A percentile compares a stretch with the other conserved stretches of the same genome.
These are phyloP conservation scores for Calliopum simillimum DNA, from an alignment of 2,888 invertebrate species.

Conservation along the genomic window DNA sequence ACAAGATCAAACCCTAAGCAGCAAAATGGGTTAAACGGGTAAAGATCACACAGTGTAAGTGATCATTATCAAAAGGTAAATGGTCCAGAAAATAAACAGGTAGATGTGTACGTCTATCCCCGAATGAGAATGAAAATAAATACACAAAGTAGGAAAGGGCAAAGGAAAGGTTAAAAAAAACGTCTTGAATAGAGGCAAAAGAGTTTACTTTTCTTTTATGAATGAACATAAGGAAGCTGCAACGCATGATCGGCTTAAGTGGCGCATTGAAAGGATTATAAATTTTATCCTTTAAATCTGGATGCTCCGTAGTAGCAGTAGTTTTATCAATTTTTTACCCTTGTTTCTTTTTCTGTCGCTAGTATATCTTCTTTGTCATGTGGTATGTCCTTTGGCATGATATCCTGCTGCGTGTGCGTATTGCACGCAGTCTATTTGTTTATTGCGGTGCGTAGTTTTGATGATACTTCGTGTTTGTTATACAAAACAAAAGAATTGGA, in stretches of 20 bases:
- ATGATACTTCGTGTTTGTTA: constrained; percentile 9
- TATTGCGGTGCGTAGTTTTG: constrained; percentile 45
- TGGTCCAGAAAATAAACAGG: constrained; percentile 37
- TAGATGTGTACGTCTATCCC: constrained; percentile 34
- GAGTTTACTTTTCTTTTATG: constrained; percentile 22
- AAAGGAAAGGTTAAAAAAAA: neutral
- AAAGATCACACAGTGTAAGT: constrained; percentile 54
- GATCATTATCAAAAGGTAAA: constrained; percentile 45
- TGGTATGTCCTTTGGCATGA: constrained; percentile 40
- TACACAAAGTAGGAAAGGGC: neutral
- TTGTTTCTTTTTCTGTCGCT: neutral
- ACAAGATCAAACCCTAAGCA: constrained; percentile 47
- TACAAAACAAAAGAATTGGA: constrained; percentile 8
- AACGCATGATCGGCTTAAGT: constrained; percentile 67
- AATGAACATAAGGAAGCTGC: constrained; percentile 47
- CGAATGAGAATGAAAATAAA: constrained; percentile 33
- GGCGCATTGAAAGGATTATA: constrained; percentile 67
- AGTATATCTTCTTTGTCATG: constrained; percentile 39
- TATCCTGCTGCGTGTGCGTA: constrained; percentile 55
- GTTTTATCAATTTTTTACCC: constrained; percentile 1
- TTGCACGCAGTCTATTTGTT: constrained; percentile 33
- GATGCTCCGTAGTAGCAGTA: neutral
- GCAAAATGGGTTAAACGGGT: constrained; percentile 56
- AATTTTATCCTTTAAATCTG: constrained; percentile 30
- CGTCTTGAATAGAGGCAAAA: neutral